Evolutionary conservation across 2,888 invertebrate species (phyloP), one percentile per base, ranked within the genome.

Genomic region (Nezara viridula): DNA sequence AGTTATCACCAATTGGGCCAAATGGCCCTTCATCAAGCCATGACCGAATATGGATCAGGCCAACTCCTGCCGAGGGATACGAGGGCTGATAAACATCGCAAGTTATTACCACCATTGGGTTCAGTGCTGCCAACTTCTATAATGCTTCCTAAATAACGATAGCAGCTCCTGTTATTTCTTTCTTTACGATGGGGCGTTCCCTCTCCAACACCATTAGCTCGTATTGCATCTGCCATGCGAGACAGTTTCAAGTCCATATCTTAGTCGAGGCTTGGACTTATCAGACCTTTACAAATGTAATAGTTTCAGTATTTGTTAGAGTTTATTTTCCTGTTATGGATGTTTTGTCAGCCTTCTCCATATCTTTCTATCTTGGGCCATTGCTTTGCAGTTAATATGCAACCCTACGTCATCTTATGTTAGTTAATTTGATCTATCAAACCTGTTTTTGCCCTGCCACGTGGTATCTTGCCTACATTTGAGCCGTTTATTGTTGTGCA

Each of bases 11-110:
- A 73, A 73, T 73, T 73, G 1, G 32, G 66, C 19, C 66, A 73
- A 73, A 73, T 73, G 66, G 66, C 66, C 32, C 66, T 73, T 73
- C 32, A 73, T 73, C 66, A 73, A 73, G 66, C 37, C 66, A 73
- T 73, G 66, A 73, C 32, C 66, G 66, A 73, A 73, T 73, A 73
- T 73, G 66, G 66, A 73, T 73, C 66, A 32, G 66, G 6, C 66
- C 2, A 73, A 32, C 37, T 37, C 66, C 32, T 32, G 66, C 19
- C 37, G 66, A 27, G 27, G 66, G 32, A 37, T 73, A 37, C 66
- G 66, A 73, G 66, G 6, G 10, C 66, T 73, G 66, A 73, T 73
- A 73, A 73, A 73, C 66, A 73, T 73, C 66, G 66, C 66, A 73
- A 73, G 66, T 73, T 73, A 73, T 73, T 73, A 73, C 66, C 66